phyloP scores from a whole-genome alignment of 2,797 vertebrate species.

The Otus scops region DNA sequence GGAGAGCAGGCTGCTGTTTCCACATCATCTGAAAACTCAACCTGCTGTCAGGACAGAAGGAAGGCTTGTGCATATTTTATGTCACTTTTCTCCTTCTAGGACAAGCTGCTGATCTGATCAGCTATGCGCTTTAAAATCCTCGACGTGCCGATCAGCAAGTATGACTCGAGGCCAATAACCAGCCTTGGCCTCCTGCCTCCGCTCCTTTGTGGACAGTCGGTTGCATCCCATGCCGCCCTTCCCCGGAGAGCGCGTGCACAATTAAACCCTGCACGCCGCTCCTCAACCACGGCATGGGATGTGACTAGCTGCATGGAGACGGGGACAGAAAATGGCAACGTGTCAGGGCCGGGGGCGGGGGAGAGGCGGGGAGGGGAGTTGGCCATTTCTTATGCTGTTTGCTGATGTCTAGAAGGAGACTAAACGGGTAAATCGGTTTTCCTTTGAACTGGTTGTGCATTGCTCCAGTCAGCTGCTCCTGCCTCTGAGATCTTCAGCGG shows the following conservation, averaged over 20 bases:
- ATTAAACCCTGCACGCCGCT: background rate
- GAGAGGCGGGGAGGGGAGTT: background rate
- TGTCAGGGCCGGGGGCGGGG: background rate
- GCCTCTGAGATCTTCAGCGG: background rate
- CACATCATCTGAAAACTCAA: constrained; percentile 61
- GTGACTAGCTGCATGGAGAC: background rate
- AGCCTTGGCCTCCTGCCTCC: constrained; percentile 33
- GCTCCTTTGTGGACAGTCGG: background rate
- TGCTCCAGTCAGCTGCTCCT: background rate
- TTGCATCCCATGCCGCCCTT: background rate
- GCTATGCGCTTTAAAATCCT: constrained; percentile 11
- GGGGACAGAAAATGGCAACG: constrained; percentile 16
- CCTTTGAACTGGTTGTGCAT: background rate
- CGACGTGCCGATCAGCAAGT: background rate
- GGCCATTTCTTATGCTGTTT: background rate
- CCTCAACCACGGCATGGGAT: background rate
- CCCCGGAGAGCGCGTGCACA: background rate
- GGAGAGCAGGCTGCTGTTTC: constrained; percentile 61
- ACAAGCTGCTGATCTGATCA: constrained; percentile 55
- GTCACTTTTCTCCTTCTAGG: constrained; percentile 54
- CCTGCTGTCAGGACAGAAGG: constrained; percentile 68
- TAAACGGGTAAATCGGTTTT: background rate
- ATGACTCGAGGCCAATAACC: background rate
- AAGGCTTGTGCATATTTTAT: constrained; percentile 61
- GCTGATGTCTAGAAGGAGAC: background rate